These are phyloP conservation scores for Meliscaeva auricollis DNA, from an alignment of 2,888 invertebrate species.

Conservation along the genomic window DNA sequence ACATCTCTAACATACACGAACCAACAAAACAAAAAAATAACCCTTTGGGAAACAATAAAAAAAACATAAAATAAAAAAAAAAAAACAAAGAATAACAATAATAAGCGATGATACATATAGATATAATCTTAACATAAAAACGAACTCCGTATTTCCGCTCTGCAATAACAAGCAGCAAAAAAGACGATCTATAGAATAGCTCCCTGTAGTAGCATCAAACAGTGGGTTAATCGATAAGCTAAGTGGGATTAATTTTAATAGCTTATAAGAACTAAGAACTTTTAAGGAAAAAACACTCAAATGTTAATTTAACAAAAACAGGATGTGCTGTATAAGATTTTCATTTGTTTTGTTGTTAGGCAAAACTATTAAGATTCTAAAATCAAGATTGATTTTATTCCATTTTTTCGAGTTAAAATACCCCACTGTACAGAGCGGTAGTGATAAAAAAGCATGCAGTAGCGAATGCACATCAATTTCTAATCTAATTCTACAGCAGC, in stretches of 20 bases:
- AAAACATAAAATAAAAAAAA: conserved; percentile 11
- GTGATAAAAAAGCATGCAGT: conserved; percentile 48
- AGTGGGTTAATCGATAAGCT: background rate
- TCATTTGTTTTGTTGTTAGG: too few relatives aligned
- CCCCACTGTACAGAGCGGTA: background rate
- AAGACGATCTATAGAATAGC: conserved; percentile 37
- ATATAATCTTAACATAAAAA: conserved; percentile 54
- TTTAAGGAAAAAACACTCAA: too few relatives aligned
- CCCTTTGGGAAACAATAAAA: conserved; percentile 53
- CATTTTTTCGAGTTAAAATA: background rate
- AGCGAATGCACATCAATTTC: conserved; percentile 70
- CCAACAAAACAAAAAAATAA: conserved; percentile 16
- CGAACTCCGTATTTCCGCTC: conserved; percentile 68
- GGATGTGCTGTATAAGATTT: too few relatives aligned
- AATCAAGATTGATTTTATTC: accelerated
- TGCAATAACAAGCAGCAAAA: conserved; percentile 33
- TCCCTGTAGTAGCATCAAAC: conserved; percentile 4
- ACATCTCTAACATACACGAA: background rate
- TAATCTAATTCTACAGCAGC: conserved; percentile 63
- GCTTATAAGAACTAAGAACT: too few relatives aligned
- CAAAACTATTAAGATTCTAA: background rate
- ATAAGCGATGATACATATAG: conserved; percentile 30
- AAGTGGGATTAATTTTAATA: too few relatives aligned
- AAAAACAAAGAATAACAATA: conserved; percentile 28
- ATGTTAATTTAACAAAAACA: too few relatives aligned